These are phyloP conservation scores for Peromyscus leucopus DNA, from an alignment of 2,113 vertebrate species.

Conservation along the genomic window DNA sequence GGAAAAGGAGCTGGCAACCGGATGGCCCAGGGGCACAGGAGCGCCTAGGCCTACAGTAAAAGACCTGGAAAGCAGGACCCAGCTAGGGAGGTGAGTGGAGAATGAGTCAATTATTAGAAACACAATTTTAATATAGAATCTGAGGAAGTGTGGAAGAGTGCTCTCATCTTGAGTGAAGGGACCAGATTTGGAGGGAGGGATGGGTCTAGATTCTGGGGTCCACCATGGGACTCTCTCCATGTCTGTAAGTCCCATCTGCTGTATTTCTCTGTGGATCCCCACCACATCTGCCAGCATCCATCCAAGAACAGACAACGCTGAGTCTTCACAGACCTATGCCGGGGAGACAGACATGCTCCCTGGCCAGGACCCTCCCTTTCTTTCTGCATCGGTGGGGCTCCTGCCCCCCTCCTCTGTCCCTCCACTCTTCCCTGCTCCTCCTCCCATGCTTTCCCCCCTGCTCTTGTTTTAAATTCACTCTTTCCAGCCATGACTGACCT, in stretches of 20 bases:
- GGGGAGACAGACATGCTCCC: rapidly evolving
- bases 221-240: background rate
- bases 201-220: background rate
- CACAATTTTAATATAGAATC: background rate
- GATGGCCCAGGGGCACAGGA: background rate
- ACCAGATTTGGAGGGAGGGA: background rate
- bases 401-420: too few relatives aligned
- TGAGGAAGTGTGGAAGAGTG: background rate
- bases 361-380: too few relatives aligned
- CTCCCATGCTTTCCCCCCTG: too few relatives aligned
- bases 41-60: background rate
- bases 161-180: background rate
- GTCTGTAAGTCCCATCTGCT: background rate
- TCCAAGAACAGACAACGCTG: background rate
- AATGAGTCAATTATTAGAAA: background rate
- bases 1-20: background rate
- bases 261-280: background rate
- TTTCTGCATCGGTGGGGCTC: too few relatives aligned
- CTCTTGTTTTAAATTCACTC: rapidly evolving
- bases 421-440: too few relatives aligned
- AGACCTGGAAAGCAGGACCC: background rate
- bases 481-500: rapidly evolving
- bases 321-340: background rate
- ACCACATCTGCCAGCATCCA: background rate
- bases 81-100: background rate